Conservation (phyloP, 2,888 invertebrate genomes). For the Napeogenes sylphis region DNA sequence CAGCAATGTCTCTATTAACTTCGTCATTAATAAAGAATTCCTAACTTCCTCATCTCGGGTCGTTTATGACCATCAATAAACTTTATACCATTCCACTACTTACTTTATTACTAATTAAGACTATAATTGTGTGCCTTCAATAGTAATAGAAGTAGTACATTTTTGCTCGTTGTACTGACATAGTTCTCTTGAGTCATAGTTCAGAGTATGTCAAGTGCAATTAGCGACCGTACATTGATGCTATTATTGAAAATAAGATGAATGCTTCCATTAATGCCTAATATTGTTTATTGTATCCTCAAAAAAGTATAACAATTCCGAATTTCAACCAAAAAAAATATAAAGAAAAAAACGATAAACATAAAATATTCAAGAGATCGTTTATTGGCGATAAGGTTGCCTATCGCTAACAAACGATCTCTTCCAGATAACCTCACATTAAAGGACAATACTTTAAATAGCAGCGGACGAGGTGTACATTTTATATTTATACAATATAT, state of each 20-base stretch:
- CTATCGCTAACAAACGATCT: no score
- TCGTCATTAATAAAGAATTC: slow-evolving; percentile 35
- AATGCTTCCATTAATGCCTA: slow-evolving; percentile 6
- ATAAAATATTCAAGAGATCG: no score
- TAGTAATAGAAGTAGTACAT: neutral
- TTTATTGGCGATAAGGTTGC: no score
- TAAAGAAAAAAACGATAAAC: no score
- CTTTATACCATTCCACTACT: slow-evolving; percentile 17
- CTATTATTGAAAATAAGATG: slow-evolving; percentile 12
- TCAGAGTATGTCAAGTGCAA: slow-evolving; percentile 43
- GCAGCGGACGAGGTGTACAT: no score
- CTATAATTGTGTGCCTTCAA: slow-evolving; percentile 17
- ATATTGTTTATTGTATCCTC: no score
- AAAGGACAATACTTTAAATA: no score
- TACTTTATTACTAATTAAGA: slow-evolving; percentile 7
- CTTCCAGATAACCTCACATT: no score
- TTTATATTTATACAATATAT: no score
- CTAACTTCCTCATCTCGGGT: slow-evolving; percentile 17
- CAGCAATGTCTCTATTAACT: slow-evolving; percentile 29
- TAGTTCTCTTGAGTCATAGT: slow-evolving; percentile 38
- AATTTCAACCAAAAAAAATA: no score
- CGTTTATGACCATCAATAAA: slow-evolving; percentile 11
- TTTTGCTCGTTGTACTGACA: slow-evolving; percentile 28
- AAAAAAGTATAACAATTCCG: no score
- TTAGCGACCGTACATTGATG: slow-evolving; percentile 27